Conservation (phyloP, 2,888 invertebrate genomes). For the Ctena decussata region DNA sequence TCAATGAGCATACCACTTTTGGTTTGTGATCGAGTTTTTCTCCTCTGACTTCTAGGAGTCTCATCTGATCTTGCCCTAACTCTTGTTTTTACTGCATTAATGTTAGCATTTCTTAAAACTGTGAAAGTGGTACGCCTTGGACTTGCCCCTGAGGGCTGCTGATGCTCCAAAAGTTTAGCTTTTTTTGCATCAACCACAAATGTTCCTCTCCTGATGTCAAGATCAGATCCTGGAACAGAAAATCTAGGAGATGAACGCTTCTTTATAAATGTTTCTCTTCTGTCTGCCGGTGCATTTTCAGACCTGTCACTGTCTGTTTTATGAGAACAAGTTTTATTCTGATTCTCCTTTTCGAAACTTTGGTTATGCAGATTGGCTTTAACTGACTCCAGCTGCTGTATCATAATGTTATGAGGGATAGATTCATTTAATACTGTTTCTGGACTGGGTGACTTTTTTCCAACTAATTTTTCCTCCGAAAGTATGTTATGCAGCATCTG, state of each 20-base stretch:
- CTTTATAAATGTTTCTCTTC: conserved; percentile 61
- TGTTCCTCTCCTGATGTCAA: conserved; percentile 41
- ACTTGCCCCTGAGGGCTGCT: conserved; percentile 64
- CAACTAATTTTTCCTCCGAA: neutral
- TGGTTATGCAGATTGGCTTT: conserved; percentile 64
- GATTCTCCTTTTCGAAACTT: conserved; percentile 37
- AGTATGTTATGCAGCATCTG: neutral
- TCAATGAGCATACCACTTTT: too few relatives aligned
- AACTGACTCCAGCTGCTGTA: conserved; percentile 69
- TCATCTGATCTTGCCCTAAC: neutral
- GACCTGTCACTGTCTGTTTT: neutral
- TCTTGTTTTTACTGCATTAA: neutral
- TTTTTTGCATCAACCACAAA: conserved; percentile 50
- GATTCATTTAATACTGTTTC: conserved; percentile 65
- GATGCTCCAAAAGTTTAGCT: conserved; percentile 45
- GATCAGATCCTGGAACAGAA: conserved; percentile 33
- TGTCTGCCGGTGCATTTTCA: neutral
- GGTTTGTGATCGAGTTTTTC: neutral
- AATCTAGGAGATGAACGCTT: conserved; percentile 31
- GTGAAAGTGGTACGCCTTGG: conserved; percentile 76
- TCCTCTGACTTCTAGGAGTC: neutral
- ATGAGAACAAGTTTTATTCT: neutral
- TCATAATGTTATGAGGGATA: conserved; percentile 65
- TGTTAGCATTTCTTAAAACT: conserved; percentile 48
- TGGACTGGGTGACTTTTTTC: conserved; percentile 42